Base-by-base conservation (phyloP, 92 coral and sea anemone species). In the Epizoanthus ramosus region DNA sequence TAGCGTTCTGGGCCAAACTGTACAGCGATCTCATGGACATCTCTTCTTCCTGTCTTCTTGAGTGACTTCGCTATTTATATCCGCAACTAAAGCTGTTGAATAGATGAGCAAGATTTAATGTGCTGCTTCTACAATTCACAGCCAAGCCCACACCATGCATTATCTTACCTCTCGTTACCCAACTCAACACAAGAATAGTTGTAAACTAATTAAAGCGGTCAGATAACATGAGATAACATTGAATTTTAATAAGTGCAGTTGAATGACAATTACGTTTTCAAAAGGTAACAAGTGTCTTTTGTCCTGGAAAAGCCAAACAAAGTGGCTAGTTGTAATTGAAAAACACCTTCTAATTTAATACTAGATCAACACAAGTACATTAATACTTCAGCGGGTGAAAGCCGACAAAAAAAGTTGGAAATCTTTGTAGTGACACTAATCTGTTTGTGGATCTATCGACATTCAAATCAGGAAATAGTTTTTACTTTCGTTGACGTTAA, bases 241-340 rank as follows among this genome's bases (percentile, higher is more conserved):
- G 37, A 1, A 8, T 74, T 54, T 74, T 74, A 74, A 53, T 43
- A 47, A 56, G 12, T 18, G 22, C 35, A 35, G 21, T 47, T 3
- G 80, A 74, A 53, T 22, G 13, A 24, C 74, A 37, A 69, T 69
- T 37, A 15, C 53, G 43, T 69, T 69, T 69, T n/a, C 74, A 43
- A 69, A 54, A 69, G 74, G 56, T 35, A 17, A 57, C 80, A 31
- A 56, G 28, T 17, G 68, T 31, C 80, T 58, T 75, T 57, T 75
- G 80, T 75, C 43, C 56, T 31, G 24, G 41, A 53, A 58, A 75
- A 75, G 22, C 21, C 56, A 75, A 75, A 75, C 80, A 75, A 75
- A 75, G 68, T 33, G 58, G 54, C 67, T 6, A 57, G 80, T 58
- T 28, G 47, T 75, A 75, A 75, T 75, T 58, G 80, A 58, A 75